A percentile compares a stretch with the other conserved stretches of the same genome.
Conservation (phyloP, 2,113 vertebrate species). For the Natator depressus region DNA sequence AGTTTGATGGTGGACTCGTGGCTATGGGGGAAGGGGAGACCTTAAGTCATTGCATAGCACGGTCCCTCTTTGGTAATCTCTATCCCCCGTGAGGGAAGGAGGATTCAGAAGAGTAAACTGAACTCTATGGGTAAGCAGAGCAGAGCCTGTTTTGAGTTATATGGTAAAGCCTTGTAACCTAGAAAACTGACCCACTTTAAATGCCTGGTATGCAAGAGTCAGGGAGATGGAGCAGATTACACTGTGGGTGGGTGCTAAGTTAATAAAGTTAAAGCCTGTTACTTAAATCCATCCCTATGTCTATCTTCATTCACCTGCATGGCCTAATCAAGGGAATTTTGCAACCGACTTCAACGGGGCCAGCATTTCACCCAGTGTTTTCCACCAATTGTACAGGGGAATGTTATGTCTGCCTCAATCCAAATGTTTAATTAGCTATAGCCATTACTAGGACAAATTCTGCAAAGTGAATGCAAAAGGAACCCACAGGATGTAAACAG, state of each 20-base stretch:
- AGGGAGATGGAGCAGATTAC: background rate
- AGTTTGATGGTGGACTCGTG: background rate
- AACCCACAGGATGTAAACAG: background rate
- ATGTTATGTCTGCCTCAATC: background rate
- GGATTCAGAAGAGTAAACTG: background rate
- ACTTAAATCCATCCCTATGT: background rate
- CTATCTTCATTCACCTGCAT: background rate
- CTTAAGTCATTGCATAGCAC: background rate
- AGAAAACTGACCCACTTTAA: background rate
- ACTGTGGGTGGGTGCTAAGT: background rate
- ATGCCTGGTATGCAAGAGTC: background rate
- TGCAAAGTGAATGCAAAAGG: background rate
- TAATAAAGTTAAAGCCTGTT: background rate
- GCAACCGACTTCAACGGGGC: background rate
- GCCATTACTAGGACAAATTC: background rate
- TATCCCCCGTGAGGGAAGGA: background rate
- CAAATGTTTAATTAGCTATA: background rate
- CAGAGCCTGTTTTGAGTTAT: background rate
- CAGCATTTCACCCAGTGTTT: background rate
- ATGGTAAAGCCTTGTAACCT: background rate
- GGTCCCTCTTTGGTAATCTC: background rate
- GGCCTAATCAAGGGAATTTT: background rate
- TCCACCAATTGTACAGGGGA: background rate
- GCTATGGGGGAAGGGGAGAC: background rate
- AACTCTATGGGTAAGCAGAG: background rate